These are phyloP conservation scores for Apodemia duryi DNA, from an alignment of 2,888 invertebrate genomes.

Conservation along the genomic window DNA sequence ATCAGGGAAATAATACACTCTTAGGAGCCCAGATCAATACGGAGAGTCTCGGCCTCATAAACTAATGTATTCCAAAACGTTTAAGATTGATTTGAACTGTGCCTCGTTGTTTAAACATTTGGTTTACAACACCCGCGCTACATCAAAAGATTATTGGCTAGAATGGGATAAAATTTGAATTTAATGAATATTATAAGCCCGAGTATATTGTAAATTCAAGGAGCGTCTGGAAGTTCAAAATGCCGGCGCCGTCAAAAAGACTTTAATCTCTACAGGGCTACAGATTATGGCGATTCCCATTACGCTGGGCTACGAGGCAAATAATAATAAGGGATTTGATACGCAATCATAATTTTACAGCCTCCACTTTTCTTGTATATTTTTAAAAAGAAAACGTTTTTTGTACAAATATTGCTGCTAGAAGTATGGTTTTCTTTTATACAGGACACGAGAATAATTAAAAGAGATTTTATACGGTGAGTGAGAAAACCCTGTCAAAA, in stretches of 20 bases:
- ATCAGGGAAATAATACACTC: no score
- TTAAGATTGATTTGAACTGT: background rate
- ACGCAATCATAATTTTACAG: conserved; percentile 22
- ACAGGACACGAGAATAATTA: background rate
- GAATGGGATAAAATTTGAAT: conserved; percentile 20
- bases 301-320: conserved; percentile 10
- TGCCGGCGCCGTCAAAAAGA: conserved; percentile 19
- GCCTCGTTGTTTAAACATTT: background rate
- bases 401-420: conserved; percentile 15
- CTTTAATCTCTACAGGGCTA: conserved; percentile 16
- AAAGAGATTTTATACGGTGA: no score
- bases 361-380: conserved; percentile 11
- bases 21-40: no score
- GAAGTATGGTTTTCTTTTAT: conserved; percentile 4
- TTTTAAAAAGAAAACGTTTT: conserved; percentile 9
- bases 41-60: no score
- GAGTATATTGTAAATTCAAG: conserved; percentile 9
- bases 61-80: background rate
- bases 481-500: no score
- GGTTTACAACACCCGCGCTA: background rate
- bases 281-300: conserved; percentile 20
- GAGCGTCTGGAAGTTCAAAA: conserved; percentile 17
- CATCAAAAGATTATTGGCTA: conserved; percentile 21
- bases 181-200: conserved; percentile 20
- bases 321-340: conserved; percentile 21